Evolutionary conservation across 2,888 invertebrate genomes (phyloP).

Genomic region (Trachelus troglodyta): DNA sequence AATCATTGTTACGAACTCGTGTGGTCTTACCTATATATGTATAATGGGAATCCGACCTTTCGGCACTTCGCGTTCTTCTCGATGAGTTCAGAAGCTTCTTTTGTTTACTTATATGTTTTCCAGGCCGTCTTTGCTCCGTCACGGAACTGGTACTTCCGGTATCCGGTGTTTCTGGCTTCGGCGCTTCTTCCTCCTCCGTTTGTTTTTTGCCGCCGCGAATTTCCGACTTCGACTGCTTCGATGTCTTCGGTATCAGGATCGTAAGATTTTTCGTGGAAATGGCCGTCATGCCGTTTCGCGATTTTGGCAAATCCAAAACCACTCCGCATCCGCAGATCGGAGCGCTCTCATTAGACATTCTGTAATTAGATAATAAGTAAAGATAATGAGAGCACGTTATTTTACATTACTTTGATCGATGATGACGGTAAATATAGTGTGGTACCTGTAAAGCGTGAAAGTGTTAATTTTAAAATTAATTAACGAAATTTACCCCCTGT

Average conservation of each 20-base stretch:
- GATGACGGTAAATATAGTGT: no score
- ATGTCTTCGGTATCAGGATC: slow-evolving; percentile 47
- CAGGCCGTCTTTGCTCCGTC: slow-evolving; percentile 42
- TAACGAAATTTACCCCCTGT: no score
- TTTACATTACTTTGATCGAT: no score
- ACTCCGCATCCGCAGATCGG: slow-evolving; percentile 56
- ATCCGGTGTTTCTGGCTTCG: slow-evolving; percentile 45
- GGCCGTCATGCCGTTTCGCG: slow-evolving; percentile 43
- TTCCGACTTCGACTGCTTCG: slow-evolving; percentile 43
- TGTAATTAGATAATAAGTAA: neutral
- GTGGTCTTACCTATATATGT: slow-evolving; percentile 57
- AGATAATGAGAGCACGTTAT: no score
- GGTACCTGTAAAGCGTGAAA: no score
- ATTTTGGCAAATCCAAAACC: slow-evolving; percentile 49
- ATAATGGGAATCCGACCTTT: slow-evolving; percentile 59
- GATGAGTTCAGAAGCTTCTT: slow-evolving; percentile 54
- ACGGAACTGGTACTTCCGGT: slow-evolving; percentile 53
- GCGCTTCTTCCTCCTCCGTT: slow-evolving; percentile 8
- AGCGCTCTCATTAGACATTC: slow-evolving; percentile 57
- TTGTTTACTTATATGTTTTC: slow-evolving; percentile 44
- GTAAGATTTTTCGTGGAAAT: slow-evolving; percentile 46
- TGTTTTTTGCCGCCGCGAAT: slow-evolving; percentile 45
- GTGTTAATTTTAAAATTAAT: no score
- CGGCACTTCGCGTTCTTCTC: slow-evolving; percentile 60
- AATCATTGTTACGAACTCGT: no score